Evolutionary conservation across 2,797 vertebrate species (phyloP).

Genomic region (Delichon dasypus): DNA sequence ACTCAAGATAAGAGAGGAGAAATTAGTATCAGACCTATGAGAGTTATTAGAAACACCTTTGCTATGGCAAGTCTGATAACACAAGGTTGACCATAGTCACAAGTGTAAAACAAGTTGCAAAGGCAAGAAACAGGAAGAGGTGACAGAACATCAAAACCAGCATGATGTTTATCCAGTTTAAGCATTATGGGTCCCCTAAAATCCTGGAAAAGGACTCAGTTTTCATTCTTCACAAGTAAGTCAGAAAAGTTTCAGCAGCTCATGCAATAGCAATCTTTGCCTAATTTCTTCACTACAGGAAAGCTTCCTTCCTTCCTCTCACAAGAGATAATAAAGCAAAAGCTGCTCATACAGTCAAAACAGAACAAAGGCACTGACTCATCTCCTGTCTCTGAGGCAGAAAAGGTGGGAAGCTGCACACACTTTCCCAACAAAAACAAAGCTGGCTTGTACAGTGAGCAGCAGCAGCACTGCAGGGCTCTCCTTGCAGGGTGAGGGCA

Average conservation of each 20-base stretch:
- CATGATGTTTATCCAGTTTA: not conserved
- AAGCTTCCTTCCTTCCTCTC: not conserved
- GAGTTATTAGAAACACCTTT: not conserved
- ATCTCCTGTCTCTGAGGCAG: not conserved
- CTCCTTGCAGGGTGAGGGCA: not conserved
- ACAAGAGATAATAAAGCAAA: not conserved
- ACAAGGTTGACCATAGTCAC: not conserved
- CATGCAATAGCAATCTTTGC: not conserved
- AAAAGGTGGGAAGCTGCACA: not conserved
- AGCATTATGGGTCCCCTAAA: not conserved
- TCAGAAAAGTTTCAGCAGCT: not conserved
- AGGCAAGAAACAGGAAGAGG: not conserved
- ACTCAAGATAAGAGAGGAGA: not conserved
- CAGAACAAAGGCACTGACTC: not conserved
- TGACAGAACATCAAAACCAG: not conserved
- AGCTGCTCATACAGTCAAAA: not conserved
- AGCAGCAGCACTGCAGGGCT: not conserved
- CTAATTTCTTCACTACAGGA: not conserved
- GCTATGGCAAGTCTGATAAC: not conserved
- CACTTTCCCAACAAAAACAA: not conserved
- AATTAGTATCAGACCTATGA: not conserved
- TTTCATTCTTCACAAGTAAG: not conserved
- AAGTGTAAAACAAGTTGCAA: not conserved
- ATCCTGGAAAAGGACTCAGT: not conserved
- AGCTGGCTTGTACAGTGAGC: not conserved